Evolutionary conservation across 2,888 invertebrate species (phyloP).

Genomic region (Platypus cylindrus): DNA sequence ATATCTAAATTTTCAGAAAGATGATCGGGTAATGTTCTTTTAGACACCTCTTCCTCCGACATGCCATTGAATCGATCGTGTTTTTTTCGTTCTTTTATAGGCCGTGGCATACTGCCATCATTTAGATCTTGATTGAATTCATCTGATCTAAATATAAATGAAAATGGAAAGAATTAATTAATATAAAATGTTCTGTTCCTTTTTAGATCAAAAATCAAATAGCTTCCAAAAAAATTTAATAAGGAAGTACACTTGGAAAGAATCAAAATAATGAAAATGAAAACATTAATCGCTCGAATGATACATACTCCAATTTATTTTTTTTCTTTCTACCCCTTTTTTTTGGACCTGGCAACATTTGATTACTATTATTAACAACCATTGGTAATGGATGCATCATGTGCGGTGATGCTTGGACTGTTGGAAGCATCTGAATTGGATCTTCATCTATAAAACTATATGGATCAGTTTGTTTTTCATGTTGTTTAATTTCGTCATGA

Average conservation of each 20-base stretch:
- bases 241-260: too few relatives aligned
- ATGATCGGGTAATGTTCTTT: slow-evolving; percentile 89
- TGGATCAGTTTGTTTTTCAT: slow-evolving; percentile 54
- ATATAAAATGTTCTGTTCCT: too few relatives aligned
- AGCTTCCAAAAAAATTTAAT: too few relatives aligned
- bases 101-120: slow-evolving; percentile 40
- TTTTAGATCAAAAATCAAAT: too few relatives aligned
- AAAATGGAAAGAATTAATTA: too few relatives aligned
- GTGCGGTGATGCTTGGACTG: slow-evolving; percentile 21
- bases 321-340: slow-evolving; percentile 83
- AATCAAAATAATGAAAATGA: too few relatives aligned
- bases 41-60: slow-evolving; percentile 92
- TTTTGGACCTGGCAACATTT: slow-evolving; percentile 49
- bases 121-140: slow-evolving; percentile 36
- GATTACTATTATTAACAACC: slow-evolving; percentile 28
- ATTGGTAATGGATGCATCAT: slow-evolving; percentile 34
- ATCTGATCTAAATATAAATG: slow-evolving; percentile 24
- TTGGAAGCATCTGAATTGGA: slow-evolving; percentile 37
- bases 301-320: slow-evolving; percentile 45
- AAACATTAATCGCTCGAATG: too few relatives aligned
- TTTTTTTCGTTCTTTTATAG: slow-evolving; percentile 78
- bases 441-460: slow-evolving; percentile 81
- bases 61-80: slow-evolving; percentile 92
- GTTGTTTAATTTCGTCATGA: slow-evolving; percentile 34
- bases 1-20: slow-evolving; percentile 89